Evolutionary conservation across 2,888 invertebrate species (phyloP).

Genomic region (Poecilus cupreus): DNA sequence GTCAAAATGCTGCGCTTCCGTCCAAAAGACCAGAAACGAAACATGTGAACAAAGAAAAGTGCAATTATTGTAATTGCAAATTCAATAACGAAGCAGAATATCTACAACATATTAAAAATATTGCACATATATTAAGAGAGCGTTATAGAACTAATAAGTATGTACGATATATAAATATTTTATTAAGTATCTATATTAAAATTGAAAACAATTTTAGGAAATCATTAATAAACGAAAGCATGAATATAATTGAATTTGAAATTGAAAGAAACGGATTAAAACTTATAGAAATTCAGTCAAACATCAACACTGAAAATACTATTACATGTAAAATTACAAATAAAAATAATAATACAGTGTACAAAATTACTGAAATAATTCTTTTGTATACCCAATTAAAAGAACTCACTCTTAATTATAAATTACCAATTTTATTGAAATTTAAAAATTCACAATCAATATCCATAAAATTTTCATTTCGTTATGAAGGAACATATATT

Average conservation of each 20-base stretch:
- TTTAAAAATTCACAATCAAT: not conserved
- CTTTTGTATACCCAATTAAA: constrained; percentile 32
- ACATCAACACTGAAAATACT: constrained; percentile 16
- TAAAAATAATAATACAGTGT: constrained; percentile 23
- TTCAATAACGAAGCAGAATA: constrained; percentile 39
- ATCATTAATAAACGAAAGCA: constrained; percentile 13
- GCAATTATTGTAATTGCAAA: constrained; percentile 51
- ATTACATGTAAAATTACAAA: constrained; percentile 37
- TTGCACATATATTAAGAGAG: constrained; percentile 49
- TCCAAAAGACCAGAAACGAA: constrained; percentile 17
- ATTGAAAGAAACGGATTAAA: constrained; percentile 17
- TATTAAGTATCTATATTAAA: not conserved
- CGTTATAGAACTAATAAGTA: constrained; percentile 55
- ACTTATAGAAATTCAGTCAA: constrained; percentile 12
- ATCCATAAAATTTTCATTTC: constrained; percentile 40
- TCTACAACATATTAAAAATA: constrained; percentile 30
- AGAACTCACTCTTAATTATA: constrained; percentile 32
- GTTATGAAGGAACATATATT: constrained; percentile 47
- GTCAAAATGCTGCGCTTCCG: constrained; percentile 48
- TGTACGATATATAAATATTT: constrained; percentile 2
- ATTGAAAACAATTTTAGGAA: constrained; percentile 22
- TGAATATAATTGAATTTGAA: constrained; percentile 37
- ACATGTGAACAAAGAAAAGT: constrained; percentile 45
- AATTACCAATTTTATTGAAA: constrained; percentile 34
- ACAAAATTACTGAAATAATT: constrained; percentile 42